phyloP scores from a whole-genome alignment of 2,113 vertebrate species.

The Eolophus roseicapilla region DNA sequence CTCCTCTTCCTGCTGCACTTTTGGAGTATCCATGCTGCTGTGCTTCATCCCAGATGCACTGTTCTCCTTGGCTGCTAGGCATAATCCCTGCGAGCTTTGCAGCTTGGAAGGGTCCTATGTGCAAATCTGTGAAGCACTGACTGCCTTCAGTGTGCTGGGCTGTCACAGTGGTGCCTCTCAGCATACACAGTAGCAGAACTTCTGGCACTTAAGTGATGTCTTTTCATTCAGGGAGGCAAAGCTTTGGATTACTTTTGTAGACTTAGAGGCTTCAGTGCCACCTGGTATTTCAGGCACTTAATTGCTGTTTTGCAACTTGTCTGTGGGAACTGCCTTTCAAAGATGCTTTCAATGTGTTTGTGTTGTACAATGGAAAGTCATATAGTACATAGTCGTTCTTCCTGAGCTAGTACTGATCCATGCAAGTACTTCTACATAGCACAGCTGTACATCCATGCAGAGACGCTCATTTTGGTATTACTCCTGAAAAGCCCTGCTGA shows the following conservation, averaged over 20 bases:
- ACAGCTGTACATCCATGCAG: not conserved
- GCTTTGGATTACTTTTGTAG: constrained; percentile 15
- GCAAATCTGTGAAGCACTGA: not conserved
- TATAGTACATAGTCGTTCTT: constrained; percentile 17
- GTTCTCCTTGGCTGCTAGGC: not conserved
- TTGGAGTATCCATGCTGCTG: not conserved
- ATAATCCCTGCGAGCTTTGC: not conserved
- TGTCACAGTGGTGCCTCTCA: not conserved
- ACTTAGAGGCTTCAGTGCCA: constrained; percentile 12
- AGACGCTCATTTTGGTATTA: constrained; percentile 6
- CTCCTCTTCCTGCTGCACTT: not conserved
- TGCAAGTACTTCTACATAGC: not conserved
- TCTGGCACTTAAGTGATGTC: not conserved
- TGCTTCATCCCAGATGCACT: not conserved
- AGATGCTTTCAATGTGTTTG: constrained; percentile 26
- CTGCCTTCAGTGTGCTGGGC: not conserved
- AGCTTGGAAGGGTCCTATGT: not conserved
- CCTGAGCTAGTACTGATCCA: constrained; percentile 28
- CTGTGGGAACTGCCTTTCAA: constrained; percentile 38
- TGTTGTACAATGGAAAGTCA: constrained; percentile 19
- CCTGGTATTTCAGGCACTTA: constrained; percentile 39
- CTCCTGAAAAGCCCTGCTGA: constrained; percentile 48
- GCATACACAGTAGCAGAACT: not conserved
- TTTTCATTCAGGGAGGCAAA: constrained; percentile 30
- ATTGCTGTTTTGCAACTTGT: constrained; percentile 46